Percentiles rank a stretch among this genome's conserved stretches.
phyloP scores from a whole-genome alignment of 2,888 invertebrate genomes.

The Scaptomyza parva region DNA sequence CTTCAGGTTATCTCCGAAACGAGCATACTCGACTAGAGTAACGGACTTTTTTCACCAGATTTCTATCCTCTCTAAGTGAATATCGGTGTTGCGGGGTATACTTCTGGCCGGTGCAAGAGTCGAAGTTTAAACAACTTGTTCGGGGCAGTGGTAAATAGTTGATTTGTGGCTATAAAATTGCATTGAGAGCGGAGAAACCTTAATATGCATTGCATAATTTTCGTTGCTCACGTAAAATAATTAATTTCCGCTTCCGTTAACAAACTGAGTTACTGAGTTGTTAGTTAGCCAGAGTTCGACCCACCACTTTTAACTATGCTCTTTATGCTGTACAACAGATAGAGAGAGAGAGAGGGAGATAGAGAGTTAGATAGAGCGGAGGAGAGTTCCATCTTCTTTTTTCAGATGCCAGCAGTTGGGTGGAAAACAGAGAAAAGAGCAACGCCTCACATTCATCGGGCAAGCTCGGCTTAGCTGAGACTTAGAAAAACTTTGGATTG shows the following conservation, averaged over 20 bases:
- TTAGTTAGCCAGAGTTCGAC: slow-evolving; percentile 47
- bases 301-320: too few species aligned
- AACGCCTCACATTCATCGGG: slow-evolving; percentile 34
- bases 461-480: slow-evolving; percentile 57
- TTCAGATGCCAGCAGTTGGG: slow-evolving; percentile 32
- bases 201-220: slow-evolving; percentile 57
- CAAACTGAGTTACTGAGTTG: slow-evolving; percentile 56
- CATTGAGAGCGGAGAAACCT: slow-evolving; percentile 12
- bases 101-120: too few species aligned
- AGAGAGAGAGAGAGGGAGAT: too few species aligned
- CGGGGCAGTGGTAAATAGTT: background rate
- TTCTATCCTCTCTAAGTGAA: too few species aligned
- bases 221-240: slow-evolving; percentile 57
- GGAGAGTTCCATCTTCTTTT: background rate
- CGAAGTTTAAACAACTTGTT: too few species aligned
- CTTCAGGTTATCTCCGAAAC: too few species aligned
- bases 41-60: too few species aligned
- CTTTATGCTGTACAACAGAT: too few species aligned
- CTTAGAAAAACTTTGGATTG: slow-evolving; percentile 64
- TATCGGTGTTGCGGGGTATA: too few species aligned
- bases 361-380: too few species aligned
- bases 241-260: slow-evolving; percentile 66
- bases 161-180: slow-evolving; percentile 11
- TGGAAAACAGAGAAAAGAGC: background rate
- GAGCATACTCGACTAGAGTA: too few species aligned